Evolutionary conservation across 2,113 vertebrate genomes (phyloP).

Genomic region (Boulengeromyrus knoepffleri): DNA sequence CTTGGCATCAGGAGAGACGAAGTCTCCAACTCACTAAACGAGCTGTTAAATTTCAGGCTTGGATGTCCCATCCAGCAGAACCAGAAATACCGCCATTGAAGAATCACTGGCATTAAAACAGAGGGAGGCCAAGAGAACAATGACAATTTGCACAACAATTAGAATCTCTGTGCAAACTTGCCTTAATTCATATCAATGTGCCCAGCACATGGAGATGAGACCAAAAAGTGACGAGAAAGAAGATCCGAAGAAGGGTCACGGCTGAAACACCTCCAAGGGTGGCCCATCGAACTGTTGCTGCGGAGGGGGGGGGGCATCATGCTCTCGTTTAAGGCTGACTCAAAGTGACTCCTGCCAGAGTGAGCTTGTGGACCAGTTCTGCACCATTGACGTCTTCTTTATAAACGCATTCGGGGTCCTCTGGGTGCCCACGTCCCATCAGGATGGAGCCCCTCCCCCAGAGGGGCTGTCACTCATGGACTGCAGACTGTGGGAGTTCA

Average conservation of each 20-base stretch:
- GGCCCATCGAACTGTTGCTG: not conserved
- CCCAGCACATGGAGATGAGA: not conserved
- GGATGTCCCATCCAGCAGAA: not conserved
- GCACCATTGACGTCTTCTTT: not conserved
- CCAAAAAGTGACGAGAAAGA: not conserved
- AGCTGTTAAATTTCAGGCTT: not conserved
- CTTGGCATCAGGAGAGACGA: not conserved
- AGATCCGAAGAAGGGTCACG: not conserved
- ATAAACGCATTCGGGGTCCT: not conserved
- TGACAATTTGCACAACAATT: not conserved
- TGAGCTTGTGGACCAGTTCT: not conserved
- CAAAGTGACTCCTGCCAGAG: not conserved
- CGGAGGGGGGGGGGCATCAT: not conserved
- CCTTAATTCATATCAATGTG: not conserved
- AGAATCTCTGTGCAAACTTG: not conserved
- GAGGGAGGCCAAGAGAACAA: not conserved
- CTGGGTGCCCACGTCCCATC: not conserved
- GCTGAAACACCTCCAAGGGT: not conserved
- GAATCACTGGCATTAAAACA: not conserved
- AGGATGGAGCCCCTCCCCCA: not conserved
- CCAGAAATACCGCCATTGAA: not conserved
- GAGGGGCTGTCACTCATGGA: not conserved
- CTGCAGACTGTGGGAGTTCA: not conserved
- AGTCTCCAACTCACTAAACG: not conserved
- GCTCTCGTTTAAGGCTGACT: not conserved